Conservation (phyloP, 2,113 vertebrate species). For the Phoxinus phoxinus region DNA sequence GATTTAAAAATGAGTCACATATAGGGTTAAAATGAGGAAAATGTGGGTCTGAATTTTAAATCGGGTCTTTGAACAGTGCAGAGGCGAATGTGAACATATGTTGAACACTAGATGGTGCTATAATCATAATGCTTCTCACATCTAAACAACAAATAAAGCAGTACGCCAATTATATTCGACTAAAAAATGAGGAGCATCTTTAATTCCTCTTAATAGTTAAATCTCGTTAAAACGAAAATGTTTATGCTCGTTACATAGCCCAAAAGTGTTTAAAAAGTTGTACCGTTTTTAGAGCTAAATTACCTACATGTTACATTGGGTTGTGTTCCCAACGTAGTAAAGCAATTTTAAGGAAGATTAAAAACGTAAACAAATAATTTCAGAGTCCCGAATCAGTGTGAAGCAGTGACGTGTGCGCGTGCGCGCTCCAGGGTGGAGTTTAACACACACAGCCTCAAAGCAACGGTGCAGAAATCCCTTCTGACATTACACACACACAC, state of each 20-base stretch:
- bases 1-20: too few species aligned
- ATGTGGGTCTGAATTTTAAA: too few species aligned
- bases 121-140: neutral
- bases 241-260: too few species aligned
- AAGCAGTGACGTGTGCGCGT: neutral
- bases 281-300: neutral
- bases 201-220: neutral
- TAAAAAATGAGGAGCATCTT: neutral
- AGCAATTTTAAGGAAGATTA: neutral
- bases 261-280: neutral
- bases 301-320: neutral
- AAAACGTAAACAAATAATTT: neutral
- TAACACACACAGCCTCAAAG: constrained; percentile 50
- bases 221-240: neutral
- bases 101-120: constrained; percentile 1
- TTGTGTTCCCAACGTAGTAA: neutral
- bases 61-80: too few species aligned
- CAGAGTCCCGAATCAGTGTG: neutral
- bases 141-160: neutral
- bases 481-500: constrained; percentile 56
- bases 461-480: constrained; percentile 51
- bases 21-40: too few species aligned
- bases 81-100: neutral
- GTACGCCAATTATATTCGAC: neutral
- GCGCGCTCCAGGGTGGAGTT: constrained; percentile 63